phyloP scores from a whole-genome alignment of 2,797 vertebrate genomes.

The Spinibarbus caldwelli region DNA sequence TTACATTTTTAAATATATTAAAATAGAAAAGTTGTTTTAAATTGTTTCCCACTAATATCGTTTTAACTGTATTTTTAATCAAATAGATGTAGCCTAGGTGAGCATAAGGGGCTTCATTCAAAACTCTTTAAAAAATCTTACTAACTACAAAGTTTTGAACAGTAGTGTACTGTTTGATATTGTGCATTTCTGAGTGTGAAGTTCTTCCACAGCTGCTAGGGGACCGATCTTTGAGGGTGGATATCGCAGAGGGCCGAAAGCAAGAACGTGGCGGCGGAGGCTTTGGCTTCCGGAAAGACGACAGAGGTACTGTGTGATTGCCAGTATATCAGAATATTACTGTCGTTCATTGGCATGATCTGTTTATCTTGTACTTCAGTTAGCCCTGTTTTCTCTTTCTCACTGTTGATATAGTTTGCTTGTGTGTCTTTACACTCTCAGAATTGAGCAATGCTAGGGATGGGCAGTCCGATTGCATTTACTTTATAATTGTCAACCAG shows the following conservation, averaged over 20 bases:
- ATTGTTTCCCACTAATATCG: background rate
- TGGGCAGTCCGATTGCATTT: background rate
- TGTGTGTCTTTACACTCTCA: background rate
- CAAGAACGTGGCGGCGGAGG: conserved; percentile 88
- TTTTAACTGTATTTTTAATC: background rate
- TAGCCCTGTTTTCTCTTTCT: background rate
- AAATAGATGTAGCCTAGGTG: background rate
- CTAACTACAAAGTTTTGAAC: background rate
- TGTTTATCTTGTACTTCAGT: background rate
- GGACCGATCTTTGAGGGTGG: conserved; percentile 91
- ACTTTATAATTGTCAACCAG: background rate
- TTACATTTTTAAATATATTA: background rate
- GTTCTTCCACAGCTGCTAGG: conserved; percentile 82
- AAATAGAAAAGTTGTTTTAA: background rate
- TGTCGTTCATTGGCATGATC: background rate
- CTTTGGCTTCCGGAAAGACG: conserved; percentile 97
- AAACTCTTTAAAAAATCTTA: background rate
- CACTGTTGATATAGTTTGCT: too few species aligned
- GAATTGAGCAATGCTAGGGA: background rate
- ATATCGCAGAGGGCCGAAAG: conserved; percentile 96
- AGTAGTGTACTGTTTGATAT: background rate
- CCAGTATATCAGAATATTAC: background rate
- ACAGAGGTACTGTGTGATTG: conserved; percentile 80
- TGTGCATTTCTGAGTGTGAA: conserved; percentile 33
- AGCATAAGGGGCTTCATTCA: background rate